phyloP scores from a whole-genome alignment of 92 coral and sea anemone species.

The Meandrina meandrites region DNA sequence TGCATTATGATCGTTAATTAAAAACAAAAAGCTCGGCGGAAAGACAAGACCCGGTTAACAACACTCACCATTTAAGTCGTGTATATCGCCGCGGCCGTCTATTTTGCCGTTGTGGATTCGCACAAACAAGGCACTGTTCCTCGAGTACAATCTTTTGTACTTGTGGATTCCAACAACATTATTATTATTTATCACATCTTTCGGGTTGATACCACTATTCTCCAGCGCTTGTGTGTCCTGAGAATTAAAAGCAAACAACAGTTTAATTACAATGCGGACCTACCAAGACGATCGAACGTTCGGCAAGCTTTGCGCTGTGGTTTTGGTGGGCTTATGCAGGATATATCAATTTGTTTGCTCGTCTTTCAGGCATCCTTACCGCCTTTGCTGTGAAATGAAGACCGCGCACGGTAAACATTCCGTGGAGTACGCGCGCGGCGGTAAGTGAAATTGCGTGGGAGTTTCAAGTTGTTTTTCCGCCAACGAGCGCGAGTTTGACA shows the following conservation, averaged over 20 bases:
- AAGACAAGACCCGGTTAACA: not conserved
- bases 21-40: constrained; percentile 6
- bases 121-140: constrained; percentile 62
- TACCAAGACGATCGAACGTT: not conserved
- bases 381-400: constrained; percentile 19
- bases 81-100: constrained; percentile 62
- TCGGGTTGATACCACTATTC: constrained; percentile 58
- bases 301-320: constrained; percentile 27
- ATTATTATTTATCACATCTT: constrained; percentile 10
- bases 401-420: constrained; percentile 12
- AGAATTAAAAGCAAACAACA: constrained; percentile 4
- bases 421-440: constrained; percentile 36
- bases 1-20: not conserved
- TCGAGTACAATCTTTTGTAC: constrained; percentile 62
- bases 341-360: constrained; percentile 16
- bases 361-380: constrained; percentile 8
- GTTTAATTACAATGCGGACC: constrained; percentile 14
- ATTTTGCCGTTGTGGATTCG: constrained; percentile 54
- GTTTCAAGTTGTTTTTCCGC: constrained; percentile 34
- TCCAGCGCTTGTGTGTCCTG: constrained; percentile 36
- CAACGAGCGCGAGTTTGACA: not conserved
- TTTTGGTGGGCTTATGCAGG: constrained; percentile 20
- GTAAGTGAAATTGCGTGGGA: constrained; percentile 26
- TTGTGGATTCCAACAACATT: constrained; percentile 30
- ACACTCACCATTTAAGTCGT: constrained; percentile 68